Evolutionary conservation across 2,113 vertebrate species (phyloP).

Genomic region (Forbesichthys agassizii): DNA sequence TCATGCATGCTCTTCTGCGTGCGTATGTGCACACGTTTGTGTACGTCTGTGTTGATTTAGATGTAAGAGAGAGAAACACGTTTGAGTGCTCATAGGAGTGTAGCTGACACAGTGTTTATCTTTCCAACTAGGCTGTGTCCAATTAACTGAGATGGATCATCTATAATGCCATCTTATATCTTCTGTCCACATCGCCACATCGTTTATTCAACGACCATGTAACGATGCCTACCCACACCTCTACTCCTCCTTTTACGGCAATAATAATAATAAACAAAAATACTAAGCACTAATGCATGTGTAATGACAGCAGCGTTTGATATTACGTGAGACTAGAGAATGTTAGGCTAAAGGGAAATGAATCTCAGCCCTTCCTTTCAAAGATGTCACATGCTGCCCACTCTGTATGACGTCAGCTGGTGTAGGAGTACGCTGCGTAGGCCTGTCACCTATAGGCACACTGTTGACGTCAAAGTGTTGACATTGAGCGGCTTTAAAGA

Average conservation of each 20-base stretch:
- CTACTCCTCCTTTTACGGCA: no score
- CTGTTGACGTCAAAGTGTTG: constrained; percentile 33
- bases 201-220: no score
- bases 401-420: constrained; percentile 34
- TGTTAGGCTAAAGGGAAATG: constrained; percentile 42
- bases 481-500: constrained; percentile 9
- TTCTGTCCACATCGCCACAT: no score
- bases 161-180: no score
- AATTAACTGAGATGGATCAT: not conserved
- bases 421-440: constrained; percentile 44
- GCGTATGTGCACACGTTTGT: not conserved
- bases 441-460: constrained; percentile 41
- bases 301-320: no score
- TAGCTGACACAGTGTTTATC: constrained; percentile 8
- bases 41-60: constrained; percentile 1
- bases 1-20: no score
- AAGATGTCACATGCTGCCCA: constrained; percentile 55
- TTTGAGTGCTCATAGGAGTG: not conserved
- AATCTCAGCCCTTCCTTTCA: constrained; percentile 40
- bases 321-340: not conserved
- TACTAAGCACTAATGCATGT: no score
- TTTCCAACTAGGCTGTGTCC: constrained; percentile 14
- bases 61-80: not conserved
- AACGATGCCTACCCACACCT: no score
- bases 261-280: no score